Evolutionary conservation across 2,888 invertebrate genomes (phyloP), one percentile per base, ranked within the genome.

Genomic region (Spilarctia lutea): DNA sequence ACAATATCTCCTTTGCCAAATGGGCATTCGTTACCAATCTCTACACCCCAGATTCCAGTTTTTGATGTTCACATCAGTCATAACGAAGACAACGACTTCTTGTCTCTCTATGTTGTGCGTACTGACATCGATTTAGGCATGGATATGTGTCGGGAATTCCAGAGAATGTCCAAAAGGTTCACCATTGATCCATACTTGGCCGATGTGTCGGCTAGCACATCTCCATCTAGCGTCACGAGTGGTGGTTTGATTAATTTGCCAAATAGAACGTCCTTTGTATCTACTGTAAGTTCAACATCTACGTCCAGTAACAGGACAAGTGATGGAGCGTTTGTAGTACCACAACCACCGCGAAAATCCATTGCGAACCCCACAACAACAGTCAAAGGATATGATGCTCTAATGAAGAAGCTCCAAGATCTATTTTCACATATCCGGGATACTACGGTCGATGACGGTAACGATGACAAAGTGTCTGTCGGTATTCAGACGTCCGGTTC

Each of bases 81-180:
- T 45, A 95, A 93, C 75, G 96, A 96, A 74, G 95, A 96, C 52
- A 92, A 94, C 72, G 96, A 96, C 72, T 95, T 96, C 76, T 78
- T 96, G 0, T 96, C 96, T 0, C 80, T 96, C 0, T 94, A 94
- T 67, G 90, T 96, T 13, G 94, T 96, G 0, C 89, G 94, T 82
- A 96, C 94, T 6, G 96, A 96, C 75, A 94, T 91, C 71, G 96
- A 96, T 81, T 65, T 95, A 0, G 96, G 96, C 0, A 90, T 92
- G 90, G 96, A 96, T 68, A 95, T 96, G 90, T 94, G 93, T 78
- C 91, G 91, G 71, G 96, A 96, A 81, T 96, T 94, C 85, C 96
- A 96, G 85, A 92, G 95, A 80, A 88, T 96, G 81, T 96, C 96
- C 0, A 96, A 95, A 83, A 86, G 95, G 68, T 94, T 94, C 76